Evolutionary conservation across 2,797 vertebrate genomes (phyloP).

Genomic region (Tamandua tetradactyla): DNA sequence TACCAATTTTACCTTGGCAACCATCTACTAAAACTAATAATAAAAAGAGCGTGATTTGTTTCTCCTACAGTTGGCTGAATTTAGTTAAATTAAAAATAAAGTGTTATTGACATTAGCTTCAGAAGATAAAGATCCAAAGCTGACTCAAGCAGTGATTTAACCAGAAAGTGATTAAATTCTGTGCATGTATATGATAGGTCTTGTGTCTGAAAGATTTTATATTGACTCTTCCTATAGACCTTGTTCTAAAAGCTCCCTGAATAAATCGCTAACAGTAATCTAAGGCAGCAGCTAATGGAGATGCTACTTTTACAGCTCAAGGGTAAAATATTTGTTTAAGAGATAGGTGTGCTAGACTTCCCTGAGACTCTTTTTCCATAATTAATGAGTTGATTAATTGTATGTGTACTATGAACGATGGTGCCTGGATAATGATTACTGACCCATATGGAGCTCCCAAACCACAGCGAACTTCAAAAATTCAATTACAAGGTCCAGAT

Average conservation of each 20-base stretch:
- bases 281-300: conserved; percentile 22
- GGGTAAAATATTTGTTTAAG: conserved; percentile 68
- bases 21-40: conserved; percentile 39
- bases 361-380: conserved; percentile 64
- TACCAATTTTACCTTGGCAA: conserved; percentile 44
- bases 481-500: conserved; percentile 74
- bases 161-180: conserved; percentile 63
- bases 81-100: conserved; percentile 69
- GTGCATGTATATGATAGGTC: neutral
- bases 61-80: conserved; percentile 13
- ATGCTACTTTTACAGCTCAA: conserved; percentile 52
- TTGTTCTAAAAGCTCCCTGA: neutral
- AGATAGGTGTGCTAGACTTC: conserved; percentile 68
- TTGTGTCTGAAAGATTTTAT: conserved; percentile 39
- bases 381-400: conserved; percentile 80
- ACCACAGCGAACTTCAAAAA: conserved; percentile 69
- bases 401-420: conserved; percentile 59
- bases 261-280: conserved; percentile 4
- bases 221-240: neutral
- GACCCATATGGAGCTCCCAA: conserved; percentile 68
- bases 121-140: conserved; percentile 61
- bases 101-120: conserved; percentile 58
- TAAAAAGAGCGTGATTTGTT: conserved; percentile 45
- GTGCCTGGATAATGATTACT: conserved; percentile 66
- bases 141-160: conserved; percentile 41